A percentile compares a stretch with the other conserved stretches of the same genome.
Conservation (phyloP, 2,888 invertebrate genomes). For the Dynastes grantii region DNA sequence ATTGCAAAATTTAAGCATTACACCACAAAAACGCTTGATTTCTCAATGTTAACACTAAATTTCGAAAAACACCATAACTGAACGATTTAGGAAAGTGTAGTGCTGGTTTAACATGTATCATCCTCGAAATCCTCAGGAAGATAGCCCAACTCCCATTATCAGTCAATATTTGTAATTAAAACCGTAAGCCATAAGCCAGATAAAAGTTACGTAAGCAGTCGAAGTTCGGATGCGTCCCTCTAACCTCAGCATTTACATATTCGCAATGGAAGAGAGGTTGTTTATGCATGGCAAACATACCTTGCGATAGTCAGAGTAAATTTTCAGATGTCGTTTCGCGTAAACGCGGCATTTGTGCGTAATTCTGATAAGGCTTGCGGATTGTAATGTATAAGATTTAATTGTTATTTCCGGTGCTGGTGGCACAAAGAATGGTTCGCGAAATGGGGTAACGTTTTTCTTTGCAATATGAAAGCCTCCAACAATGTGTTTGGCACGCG, state of each 20-base stretch:
- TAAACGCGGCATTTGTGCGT: background rate
- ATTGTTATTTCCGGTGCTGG: background rate
- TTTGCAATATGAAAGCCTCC: background rate
- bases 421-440: background rate
- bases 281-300: background rate
- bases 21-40: too few relatives aligned
- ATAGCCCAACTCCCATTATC: background rate
- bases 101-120: too few relatives aligned
- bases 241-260: background rate
- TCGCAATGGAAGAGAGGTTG: background rate
- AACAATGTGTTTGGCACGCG: background rate
- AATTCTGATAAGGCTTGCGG: background rate
- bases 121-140: background rate
- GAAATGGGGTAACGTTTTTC: constrained; percentile 2
- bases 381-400: background rate
- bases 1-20: too few relatives aligned
- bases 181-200: background rate
- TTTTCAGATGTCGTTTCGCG: background rate
- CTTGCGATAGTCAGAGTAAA: background rate
- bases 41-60: too few relatives aligned
- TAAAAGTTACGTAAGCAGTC: background rate
- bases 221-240: background rate
- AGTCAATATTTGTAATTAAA: too few relatives aligned
- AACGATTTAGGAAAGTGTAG: too few relatives aligned
- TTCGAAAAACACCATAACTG: too few relatives aligned